Evolutionary conservation across 2,888 invertebrate genomes (phyloP).

Genomic region (Tipula helvola): DNA sequence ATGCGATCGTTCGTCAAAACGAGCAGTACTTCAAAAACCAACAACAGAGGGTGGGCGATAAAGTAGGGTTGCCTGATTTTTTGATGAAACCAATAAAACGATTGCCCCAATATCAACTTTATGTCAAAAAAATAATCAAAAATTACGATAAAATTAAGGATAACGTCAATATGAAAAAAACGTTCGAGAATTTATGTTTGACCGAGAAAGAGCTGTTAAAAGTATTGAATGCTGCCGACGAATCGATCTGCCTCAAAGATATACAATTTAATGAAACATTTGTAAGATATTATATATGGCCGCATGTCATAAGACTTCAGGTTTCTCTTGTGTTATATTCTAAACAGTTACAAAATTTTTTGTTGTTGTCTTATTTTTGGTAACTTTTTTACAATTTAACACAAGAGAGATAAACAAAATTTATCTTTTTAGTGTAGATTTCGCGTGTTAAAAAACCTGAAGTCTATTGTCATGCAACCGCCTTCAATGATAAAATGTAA

Average conservation of each 20-base stretch:
- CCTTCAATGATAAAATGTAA: too few relatives aligned
- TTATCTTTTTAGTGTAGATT: too few relatives aligned
- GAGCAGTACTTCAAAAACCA: background rate
- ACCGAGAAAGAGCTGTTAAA: background rate
- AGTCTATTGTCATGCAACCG: too few relatives aligned
- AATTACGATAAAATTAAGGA: background rate
- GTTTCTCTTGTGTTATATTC: too few relatives aligned
- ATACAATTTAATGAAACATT: background rate
- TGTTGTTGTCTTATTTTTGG: too few relatives aligned
- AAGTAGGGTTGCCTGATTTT: background rate
- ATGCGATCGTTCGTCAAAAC: background rate
- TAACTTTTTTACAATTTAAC: too few relatives aligned
- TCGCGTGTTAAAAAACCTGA: too few relatives aligned
- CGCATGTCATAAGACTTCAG: background rate
- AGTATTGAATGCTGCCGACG: background rate
- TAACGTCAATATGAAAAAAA: background rate
- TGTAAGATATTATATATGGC: background rate
- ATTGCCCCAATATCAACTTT: background rate
- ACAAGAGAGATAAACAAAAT: too few relatives aligned
- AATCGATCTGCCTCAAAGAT: background rate
- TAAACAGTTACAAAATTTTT: too few relatives aligned
- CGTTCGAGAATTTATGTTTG: background rate
- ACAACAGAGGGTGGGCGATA: background rate
- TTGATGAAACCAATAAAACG: background rate
- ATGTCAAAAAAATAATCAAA: background rate